These are phyloP conservation scores for Hypanus sabinus DNA, from an alignment of 2,113 vertebrate species.

Conservation along the genomic window DNA sequence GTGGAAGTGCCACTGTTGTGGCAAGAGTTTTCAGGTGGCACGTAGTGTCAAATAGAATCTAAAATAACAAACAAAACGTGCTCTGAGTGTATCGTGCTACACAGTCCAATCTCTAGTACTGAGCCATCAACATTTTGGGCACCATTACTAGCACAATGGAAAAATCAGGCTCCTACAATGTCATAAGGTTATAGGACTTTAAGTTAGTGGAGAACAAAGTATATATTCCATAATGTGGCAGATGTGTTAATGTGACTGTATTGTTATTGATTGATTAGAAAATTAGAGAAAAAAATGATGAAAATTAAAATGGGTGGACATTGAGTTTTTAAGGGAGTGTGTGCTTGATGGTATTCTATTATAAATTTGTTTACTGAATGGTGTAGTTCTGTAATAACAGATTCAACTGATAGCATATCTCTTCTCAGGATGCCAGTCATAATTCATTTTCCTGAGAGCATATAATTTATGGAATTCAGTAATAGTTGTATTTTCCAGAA, in stretches of 20 bases:
- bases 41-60: neutral
- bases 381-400: neutral
- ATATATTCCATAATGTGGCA: neutral
- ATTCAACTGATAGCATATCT: neutral
- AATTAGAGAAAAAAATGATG: neutral
- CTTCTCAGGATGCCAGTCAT: neutral
- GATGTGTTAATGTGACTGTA: neutral
- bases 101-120: neutral
- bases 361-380: neutral
- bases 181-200: neutral
- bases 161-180: too few species aligned
- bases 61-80: neutral
- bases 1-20: neutral
- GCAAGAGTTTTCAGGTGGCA: neutral
- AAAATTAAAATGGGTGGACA: neutral
- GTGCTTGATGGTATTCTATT: neutral
- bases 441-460: neutral
- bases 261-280: neutral
- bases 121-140: neutral
- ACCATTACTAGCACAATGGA: neutral
- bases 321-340: neutral
- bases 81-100: neutral
- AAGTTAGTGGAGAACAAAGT: neutral
- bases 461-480: neutral
- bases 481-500: neutral